Evolutionary conservation across 2,888 invertebrate genomes (phyloP).

Genomic region (Leptinotarsa rubiginosa): DNA sequence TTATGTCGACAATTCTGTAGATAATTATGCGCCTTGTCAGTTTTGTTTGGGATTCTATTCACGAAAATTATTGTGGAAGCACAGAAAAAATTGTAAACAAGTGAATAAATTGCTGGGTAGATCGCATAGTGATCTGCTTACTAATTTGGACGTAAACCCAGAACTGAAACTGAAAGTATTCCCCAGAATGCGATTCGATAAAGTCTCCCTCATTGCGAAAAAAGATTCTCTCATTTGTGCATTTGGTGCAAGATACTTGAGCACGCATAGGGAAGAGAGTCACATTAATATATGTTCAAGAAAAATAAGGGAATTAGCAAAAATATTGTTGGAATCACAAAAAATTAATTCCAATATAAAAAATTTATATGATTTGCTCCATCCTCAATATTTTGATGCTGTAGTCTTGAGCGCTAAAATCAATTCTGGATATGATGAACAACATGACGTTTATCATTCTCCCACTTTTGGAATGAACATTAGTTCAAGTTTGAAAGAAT

Average conservation of each 20-base stretch:
- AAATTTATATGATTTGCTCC: background rate
- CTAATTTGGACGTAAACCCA: background rate
- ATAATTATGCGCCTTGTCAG: background rate
- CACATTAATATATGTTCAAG: too few relatives aligned
- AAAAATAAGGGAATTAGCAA: too few relatives aligned
- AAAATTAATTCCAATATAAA: background rate
- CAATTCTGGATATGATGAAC: background rate
- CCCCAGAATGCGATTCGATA: conserved; percentile 35
- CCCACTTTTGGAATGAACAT: conserved; percentile 12
- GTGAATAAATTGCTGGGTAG: background rate
- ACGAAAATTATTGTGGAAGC: background rate
- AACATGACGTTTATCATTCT: background rate
- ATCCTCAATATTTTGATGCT: conserved; percentile 1
- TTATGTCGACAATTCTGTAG: background rate
- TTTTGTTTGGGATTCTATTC: background rate
- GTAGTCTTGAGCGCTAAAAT: background rate
- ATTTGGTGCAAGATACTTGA: too few relatives aligned
- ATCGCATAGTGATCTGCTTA: background rate
- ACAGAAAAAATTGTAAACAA: background rate
- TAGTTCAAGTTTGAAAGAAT: conserved; percentile 15
- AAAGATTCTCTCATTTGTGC: conserved; percentile 29
- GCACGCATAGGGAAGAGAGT: too few relatives aligned
- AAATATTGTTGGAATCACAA: too few relatives aligned
- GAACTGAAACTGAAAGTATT: conserved; percentile 25
- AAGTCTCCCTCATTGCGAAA: conserved; percentile 33